Evolutionary conservation across 2,888 invertebrate species (phyloP), one percentile per base, ranked within the genome.

Genomic region (Globia sparganii): DNA sequence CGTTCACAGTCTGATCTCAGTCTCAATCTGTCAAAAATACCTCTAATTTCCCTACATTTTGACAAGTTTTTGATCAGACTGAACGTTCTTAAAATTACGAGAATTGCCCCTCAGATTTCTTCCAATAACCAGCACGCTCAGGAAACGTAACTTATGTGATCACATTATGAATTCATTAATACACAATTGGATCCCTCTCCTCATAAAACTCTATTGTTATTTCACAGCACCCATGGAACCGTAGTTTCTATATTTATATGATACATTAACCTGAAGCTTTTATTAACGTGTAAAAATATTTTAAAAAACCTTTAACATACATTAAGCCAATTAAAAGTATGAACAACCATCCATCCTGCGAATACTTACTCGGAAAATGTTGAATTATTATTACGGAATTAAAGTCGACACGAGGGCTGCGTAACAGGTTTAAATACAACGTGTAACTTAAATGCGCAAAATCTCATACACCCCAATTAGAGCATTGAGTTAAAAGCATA

Each of bases 261-360:
- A 46, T 43, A 31, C 15, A 65, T 69, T 77, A 21, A 61, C 49
- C n/a, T 43, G 65, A 71, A 34, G 66, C 61, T 70, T 62, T 56
- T 37, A 67, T 61, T 34, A 78, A 59, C 34, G 34, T 62, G 49
- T n/a, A 76, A 82, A 76, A 78, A 28, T 40, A 56, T 28, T 9
- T 62, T 78, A 49, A 59, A 75, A 83, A n/a, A 1, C 61, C 1
- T 61, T 59, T 65, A 65, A 49, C 64, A 40, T 53, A 61, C 59
- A 80, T 75, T 70, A 75, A 62, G 72, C 62, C 61, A 85, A 81
- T 85, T 85, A 83, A 76, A 85, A 83, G 58, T 70, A 67, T 80
- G 85, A 62, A 37, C 62, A 61, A 70, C 56, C 74, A 80, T 43
- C 56, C 66, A 62, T 53, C 28, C 65, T 46, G 37, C 59, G 46